These are phyloP conservation scores for Parambassis ranga DNA, from an alignment of 2,797 vertebrate species.

Conservation along the genomic window DNA sequence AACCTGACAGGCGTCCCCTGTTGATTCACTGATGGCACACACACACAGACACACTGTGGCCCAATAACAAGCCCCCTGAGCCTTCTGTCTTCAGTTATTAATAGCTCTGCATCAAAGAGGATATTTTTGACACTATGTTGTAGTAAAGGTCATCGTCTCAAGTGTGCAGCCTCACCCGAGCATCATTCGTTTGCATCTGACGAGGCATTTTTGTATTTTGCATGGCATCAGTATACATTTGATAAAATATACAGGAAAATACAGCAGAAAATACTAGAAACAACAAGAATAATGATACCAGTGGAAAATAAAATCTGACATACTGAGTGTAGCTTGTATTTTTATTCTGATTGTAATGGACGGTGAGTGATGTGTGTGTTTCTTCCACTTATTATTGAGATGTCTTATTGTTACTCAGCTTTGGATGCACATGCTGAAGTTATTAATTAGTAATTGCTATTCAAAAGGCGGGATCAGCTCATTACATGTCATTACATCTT, in stretches of 20 bases:
- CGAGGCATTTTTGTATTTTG: background rate
- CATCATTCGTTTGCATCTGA: background rate
- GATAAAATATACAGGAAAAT: no score
- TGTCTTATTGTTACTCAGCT: slow-evolving; percentile 7
- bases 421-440: slow-evolving; percentile 8
- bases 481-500: background rate
- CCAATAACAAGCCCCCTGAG: background rate
- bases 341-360: background rate
- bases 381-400: background rate
- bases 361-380: background rate
- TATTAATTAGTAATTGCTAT: background rate
- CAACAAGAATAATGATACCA: no score
- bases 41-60: background rate
- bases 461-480: background rate
- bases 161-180: background rate
- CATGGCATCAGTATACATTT: no score
- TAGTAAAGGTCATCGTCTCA: background rate
- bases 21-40: slow-evolving; percentile 41
- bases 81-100: slow-evolving; percentile 49
- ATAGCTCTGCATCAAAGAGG: slow-evolving; percentile 17
- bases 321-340: background rate
- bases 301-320: background rate
- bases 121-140: slow-evolving; percentile 3
- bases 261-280: no score
- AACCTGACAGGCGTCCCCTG: slow-evolving; percentile 49